A percentile compares a stretch with the other conserved stretches of the same genome.
Conservation (phyloP, 2,113 vertebrate species). For the Coturnix japonica region DNA sequence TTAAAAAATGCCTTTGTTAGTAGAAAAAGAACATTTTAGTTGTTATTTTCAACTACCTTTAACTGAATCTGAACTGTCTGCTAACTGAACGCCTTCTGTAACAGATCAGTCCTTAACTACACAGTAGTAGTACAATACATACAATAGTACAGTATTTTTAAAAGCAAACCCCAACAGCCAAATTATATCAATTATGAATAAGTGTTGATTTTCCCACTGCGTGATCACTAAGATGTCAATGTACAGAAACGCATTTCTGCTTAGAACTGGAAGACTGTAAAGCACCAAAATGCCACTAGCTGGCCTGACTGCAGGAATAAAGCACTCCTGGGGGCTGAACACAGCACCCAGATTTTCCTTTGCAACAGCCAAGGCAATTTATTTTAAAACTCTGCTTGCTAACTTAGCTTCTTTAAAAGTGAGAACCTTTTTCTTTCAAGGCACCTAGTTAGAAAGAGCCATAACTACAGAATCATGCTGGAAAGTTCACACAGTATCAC, state of each 20-base stretch:
- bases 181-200: neutral
- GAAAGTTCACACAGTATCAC: conserved; percentile 31
- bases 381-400: neutral
- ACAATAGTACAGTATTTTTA: neutral
- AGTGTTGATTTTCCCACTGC: neutral
- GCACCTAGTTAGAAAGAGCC: neutral
- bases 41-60: neutral
- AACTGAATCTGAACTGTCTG: neutral
- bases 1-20: neutral
- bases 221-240: neutral
- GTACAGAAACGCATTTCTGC: neutral
- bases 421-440: neutral
- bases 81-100: neutral
- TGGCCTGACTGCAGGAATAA: neutral
- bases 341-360: neutral
- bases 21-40: neutral
- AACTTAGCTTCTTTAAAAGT: neutral
- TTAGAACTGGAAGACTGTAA: neutral
- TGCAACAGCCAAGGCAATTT: too few relatives aligned
- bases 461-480: neutral
- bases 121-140: too few relatives aligned
- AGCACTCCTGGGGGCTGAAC: neutral
- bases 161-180: neutral
- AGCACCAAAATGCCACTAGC: neutral
- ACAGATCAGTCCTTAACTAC: neutral